These are phyloP conservation scores for Pseudocheirus occidentalis DNA, from an alignment of 2,797 vertebrate genomes.

Conservation along the genomic window DNA sequence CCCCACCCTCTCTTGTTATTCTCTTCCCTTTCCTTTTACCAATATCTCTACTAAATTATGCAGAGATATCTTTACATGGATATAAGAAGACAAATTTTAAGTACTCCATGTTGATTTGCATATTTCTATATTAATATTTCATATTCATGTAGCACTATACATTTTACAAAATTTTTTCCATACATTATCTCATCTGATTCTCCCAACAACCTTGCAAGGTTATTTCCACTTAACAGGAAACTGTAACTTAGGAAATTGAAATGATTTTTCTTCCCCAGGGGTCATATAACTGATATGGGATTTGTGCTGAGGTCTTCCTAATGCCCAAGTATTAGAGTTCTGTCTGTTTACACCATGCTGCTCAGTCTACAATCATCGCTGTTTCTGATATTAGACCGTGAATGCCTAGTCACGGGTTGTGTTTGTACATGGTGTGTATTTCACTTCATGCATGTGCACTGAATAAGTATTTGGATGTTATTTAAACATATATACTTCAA, in stretches of 20 bases:
- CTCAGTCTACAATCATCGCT: background rate
- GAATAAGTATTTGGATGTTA: background rate
- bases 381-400: background rate
- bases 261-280: background rate
- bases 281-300: background rate
- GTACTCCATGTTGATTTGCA: background rate
- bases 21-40: background rate
- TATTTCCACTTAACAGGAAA: background rate
- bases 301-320: background rate
- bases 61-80: background rate
- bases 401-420: background rate
- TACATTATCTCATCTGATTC: background rate
- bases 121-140: background rate
- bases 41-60: slow-evolving; percentile 19
- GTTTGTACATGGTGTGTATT: background rate
- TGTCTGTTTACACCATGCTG: background rate
- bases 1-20: background rate
- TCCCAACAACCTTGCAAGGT: background rate
- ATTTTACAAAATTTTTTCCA: background rate
- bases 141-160: background rate
- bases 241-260: background rate
- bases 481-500: background rate
- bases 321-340: background rate
- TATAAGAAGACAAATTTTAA: slow-evolving; percentile 13
- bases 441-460: background rate